Base-by-base conservation (phyloP, 2,888 invertebrate genomes). In the Watsonalla binaria region DNA sequence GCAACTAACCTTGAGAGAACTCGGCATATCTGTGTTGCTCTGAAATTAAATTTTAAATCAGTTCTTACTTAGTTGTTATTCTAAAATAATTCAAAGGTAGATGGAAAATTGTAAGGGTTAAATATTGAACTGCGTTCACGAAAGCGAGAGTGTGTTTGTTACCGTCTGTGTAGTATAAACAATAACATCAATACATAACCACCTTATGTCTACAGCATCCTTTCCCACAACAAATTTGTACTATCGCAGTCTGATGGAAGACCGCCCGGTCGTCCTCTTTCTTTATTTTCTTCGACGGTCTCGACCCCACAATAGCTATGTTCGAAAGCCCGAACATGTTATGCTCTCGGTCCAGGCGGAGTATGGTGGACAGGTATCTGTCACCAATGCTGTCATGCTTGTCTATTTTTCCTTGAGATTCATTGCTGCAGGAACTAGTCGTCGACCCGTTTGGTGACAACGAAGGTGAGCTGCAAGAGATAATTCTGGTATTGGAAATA, bases 281-380 rank as follows among this genome's bases (percentile, higher is more conserved):
- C 42, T 74, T 73, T 46, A 60, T 74, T 55, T 76, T 80, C 59
- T 69, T 79, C 33, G 80, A 78, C 45, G 71, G 61, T 39, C 66
- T 76, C 45, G 79, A 60, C 51, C 78, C 80, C 58, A 80, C 74
- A 47, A 86, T 82, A 45, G 85, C 74, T 55, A 88, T 82, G 61
- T 84, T 84, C 2, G 89, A 88, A 15, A 90, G 59, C 0, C 90
- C 90, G 63, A 90, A 90, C 72, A 90, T 62, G 54, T 90, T 90
- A 60, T 89, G 87, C 60, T 90, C 90, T 61, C 78, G 82, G 61
- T 90, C 90, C 57, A 90, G 57, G 6, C 80, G 78, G 0, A 90
- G 72, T 57, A 90, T 86, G 0, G 90, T 90, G 1, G 87, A 84
- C 50, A 90, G 58, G 51, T 78, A 82, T 67, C 77, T 86, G 54